A percentile compares a stretch with the other conserved stretches of the same genome.
Conservation (phyloP, 2,797 vertebrate species). For the Helicolenus hilgendorfi region DNA sequence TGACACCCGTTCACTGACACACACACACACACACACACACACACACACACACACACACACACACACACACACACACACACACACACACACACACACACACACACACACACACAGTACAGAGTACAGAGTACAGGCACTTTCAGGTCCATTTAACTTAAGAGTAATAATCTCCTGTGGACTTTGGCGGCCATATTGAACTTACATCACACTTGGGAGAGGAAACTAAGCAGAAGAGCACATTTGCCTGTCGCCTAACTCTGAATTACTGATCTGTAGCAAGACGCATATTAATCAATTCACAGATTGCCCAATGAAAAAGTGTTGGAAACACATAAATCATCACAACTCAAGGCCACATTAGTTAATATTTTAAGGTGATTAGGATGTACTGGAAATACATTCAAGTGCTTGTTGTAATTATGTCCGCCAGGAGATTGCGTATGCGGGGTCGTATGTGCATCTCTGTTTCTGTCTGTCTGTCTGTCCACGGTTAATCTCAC, state of each 20-base stretch:
- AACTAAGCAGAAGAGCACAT: constrained; percentile 51
- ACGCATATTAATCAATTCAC: constrained; percentile 47
- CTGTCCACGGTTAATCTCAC: no score
- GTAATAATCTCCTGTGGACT: constrained; percentile 72
- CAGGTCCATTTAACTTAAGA: constrained; percentile 71
- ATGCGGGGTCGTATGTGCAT: background rate
- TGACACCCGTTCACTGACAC: constrained; percentile 4
- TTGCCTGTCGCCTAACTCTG: constrained; percentile 34
- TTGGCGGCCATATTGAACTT: constrained; percentile 63
- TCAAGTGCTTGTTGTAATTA: background rate
- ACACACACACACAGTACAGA: background rate
- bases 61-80: background rate
- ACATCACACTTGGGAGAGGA: constrained; percentile 60
- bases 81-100: constrained; percentile 8
- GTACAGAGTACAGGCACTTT: constrained; percentile 41
- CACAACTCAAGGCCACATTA: background rate
- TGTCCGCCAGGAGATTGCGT: background rate
- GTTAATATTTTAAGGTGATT: background rate
- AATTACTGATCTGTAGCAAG: constrained; percentile 44
- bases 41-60: background rate
- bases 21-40: constrained; percentile 5
- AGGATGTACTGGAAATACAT: background rate
- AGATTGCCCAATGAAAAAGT: constrained; percentile 12
- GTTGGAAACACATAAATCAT: background rate
- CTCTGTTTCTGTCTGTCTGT: no score